Evolutionary conservation across 2,888 invertebrate species (phyloP).

Genomic region (Nipponacmea schrenckii): DNA sequence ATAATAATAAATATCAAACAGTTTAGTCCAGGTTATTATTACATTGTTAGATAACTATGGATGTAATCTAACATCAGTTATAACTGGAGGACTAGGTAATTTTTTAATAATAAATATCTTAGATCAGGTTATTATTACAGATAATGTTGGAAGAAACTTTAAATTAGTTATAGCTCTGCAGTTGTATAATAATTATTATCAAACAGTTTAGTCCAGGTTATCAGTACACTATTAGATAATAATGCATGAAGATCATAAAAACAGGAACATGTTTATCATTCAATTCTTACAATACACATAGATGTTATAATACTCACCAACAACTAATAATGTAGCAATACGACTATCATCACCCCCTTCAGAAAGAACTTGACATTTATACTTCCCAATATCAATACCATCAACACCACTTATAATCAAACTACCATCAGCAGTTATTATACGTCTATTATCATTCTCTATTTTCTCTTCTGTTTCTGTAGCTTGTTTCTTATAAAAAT

Average conservation of each 20-base stretch:
- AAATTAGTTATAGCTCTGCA: too few relatives aligned
- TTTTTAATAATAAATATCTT: slow-evolving; percentile 71
- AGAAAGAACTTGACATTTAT: slow-evolving; percentile 88
- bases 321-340: slow-evolving; percentile 84
- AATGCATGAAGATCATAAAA: too few relatives aligned
- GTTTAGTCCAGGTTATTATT: slow-evolving; percentile 85
- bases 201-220: too few relatives aligned
- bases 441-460: slow-evolving; percentile 31
- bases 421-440: slow-evolving; percentile 76
- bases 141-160: too few relatives aligned
- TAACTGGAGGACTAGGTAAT: slow-evolving; percentile 91
- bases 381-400: slow-evolving; percentile 88
- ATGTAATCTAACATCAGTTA: slow-evolving; percentile 83
- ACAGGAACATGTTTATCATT: too few relatives aligned
- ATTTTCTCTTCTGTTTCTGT: slow-evolving; percentile 26
- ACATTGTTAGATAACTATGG: slow-evolving; percentile 85
- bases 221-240: too few relatives aligned
- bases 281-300: not conserved
- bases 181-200: too few relatives aligned
- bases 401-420: slow-evolving; percentile 76
- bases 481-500: slow-evolving; percentile 35
- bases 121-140: too few relatives aligned
- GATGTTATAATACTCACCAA: slow-evolving; percentile 71
- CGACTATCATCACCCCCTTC: slow-evolving; percentile 93
- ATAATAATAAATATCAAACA: slow-evolving; percentile 34